A percentile compares a stretch with the other conserved stretches of the same genome.
phyloP scores from a whole-genome alignment of 2,113 vertebrate species.

The Reinhardtius hippoglossoides region DNA sequence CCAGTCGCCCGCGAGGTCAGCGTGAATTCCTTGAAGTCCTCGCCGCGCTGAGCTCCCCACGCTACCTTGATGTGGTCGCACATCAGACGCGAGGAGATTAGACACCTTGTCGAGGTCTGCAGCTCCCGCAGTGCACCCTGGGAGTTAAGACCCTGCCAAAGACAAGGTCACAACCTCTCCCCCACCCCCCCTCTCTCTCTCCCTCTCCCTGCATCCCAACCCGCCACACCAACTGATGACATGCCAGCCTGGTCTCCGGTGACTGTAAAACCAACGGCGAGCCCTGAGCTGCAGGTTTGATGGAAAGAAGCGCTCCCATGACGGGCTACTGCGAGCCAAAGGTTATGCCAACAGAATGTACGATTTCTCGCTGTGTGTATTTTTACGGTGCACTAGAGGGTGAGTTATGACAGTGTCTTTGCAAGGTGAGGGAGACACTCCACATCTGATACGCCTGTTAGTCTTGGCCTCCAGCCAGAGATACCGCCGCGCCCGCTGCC shows the following conservation, averaged over 20 bases:
- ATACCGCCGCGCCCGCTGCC: constrained; percentile 8
- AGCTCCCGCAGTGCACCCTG: constrained; percentile 13
- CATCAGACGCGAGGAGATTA: constrained; percentile 63
- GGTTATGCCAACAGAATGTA: constrained; percentile 55
- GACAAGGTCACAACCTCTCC: constrained; percentile 69
- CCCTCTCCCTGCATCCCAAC: not conserved
- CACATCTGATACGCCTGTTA: constrained; percentile 41
- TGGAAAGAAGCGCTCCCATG: constrained; percentile 26
- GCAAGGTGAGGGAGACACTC: constrained; percentile 38
- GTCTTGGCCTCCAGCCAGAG: constrained; percentile 50
- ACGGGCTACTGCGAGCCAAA: constrained; percentile 39
- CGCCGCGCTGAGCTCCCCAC: not conserved
- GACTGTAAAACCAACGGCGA: constrained; percentile 29
- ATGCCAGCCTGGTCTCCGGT: constrained; percentile 24
- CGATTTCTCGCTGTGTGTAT: constrained; percentile 26
- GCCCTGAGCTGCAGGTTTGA: constrained; percentile 40
- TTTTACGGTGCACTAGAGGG: constrained; percentile 43
- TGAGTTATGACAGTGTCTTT: constrained; percentile 45
- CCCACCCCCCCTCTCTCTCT: not conserved
- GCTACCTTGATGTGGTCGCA: constrained; percentile 44
- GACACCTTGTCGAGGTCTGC: constrained; percentile 27
- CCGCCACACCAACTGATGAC: constrained; percentile 34
- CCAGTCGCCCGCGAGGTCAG: constrained; percentile 37
- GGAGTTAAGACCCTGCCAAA: constrained; percentile 48
- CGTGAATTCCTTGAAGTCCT: constrained; percentile 27